These are phyloP conservation scores for Prietella phreatophila DNA, from an alignment of 2,113 vertebrate species.

Conservation along the genomic window DNA sequence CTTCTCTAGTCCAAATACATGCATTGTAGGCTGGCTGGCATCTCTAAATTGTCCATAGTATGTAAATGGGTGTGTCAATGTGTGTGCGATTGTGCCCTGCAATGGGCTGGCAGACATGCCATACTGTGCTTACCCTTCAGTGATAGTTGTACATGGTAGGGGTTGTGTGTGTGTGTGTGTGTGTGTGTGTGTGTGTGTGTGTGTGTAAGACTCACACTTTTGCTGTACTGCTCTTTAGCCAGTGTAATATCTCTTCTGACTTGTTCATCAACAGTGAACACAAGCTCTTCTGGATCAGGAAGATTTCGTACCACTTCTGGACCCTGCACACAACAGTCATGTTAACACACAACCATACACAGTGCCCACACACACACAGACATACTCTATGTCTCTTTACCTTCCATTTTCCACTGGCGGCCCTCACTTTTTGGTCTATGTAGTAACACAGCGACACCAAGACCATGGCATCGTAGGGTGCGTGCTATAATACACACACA, in stretches of 20 bases:
- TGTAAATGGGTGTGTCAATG: too few relatives aligned
- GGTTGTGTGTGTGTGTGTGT: background rate
- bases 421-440: constrained; percentile 78
- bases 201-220: constrained; percentile 69
- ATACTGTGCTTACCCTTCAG: background rate
- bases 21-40: too few relatives aligned
- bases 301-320: constrained; percentile 75
- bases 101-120: background rate
- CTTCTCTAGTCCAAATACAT: too few relatives aligned
- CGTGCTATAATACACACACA: constrained; percentile 74
- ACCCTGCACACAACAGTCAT: constrained; percentile 70
- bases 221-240: constrained; percentile 79
- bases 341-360: background rate
- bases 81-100: too few relatives aligned
- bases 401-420: constrained; percentile 87
- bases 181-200: background rate
- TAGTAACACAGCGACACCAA: constrained; percentile 77
- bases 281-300: constrained; percentile 81
- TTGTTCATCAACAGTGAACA: constrained; percentile 85
- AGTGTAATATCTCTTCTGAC: constrained; percentile 68
- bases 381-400: constrained; percentile 63
- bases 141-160: background rate
- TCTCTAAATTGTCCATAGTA: too few relatives aligned
- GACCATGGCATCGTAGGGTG: constrained; percentile 91
- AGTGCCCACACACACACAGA: background rate